Conservation (phyloP, 2,113 vertebrate species). For the Cervus canadensis region DNA sequence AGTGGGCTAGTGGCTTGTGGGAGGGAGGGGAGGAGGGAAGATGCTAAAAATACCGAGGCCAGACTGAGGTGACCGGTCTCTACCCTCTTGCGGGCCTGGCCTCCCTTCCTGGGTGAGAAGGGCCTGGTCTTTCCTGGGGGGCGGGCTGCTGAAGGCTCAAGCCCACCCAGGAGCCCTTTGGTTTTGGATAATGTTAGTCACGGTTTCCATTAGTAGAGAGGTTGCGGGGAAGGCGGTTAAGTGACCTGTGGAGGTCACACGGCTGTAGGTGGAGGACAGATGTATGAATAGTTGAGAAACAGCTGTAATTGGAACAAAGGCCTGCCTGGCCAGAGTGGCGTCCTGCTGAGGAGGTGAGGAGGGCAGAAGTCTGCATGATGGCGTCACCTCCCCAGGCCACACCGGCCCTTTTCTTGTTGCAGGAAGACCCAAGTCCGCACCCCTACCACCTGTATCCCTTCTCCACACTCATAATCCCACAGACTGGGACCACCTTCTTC, state of each 20-base stretch:
- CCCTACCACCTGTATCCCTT: background rate
- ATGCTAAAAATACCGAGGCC: constrained; percentile 66
- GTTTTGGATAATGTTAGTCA: background rate
- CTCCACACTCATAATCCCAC: background rate
- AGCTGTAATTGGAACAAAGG: background rate
- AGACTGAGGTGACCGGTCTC: constrained; percentile 36
- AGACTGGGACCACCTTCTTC: background rate
- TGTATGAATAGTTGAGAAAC: background rate
- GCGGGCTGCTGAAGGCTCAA: background rate
- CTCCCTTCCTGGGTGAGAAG: background rate
- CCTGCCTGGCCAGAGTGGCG: background rate
- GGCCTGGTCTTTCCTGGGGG: background rate
- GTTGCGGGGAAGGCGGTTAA: background rate
- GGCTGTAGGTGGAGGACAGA: background rate
- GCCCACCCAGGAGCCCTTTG: background rate
- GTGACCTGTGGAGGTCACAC: background rate
- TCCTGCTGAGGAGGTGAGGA: background rate
- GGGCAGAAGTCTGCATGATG: background rate
- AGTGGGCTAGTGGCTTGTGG: constrained; percentile 71
- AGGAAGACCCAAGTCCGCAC: background rate
- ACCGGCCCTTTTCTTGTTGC: background rate
- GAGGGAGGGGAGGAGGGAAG: constrained; percentile 48
- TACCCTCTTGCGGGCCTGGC: background rate
- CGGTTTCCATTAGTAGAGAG: background rate
- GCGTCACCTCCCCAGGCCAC: background rate